Base-by-base conservation (phyloP, 2,888 invertebrate genomes). In the Chrysina gloriosa region DNA sequence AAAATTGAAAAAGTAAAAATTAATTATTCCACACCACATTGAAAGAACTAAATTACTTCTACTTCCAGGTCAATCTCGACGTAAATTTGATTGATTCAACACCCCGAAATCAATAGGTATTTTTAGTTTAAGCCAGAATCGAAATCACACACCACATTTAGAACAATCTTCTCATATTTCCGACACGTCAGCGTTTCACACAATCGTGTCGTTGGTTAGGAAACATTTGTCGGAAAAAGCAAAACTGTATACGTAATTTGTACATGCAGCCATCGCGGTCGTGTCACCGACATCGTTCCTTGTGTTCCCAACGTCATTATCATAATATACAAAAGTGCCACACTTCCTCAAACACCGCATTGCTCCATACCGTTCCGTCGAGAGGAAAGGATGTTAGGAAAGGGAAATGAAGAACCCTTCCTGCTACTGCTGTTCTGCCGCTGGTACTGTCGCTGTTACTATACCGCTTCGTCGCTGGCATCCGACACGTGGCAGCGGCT, bases 321-420 rank as follows among this genome's bases (percentile, higher is more conserved):
- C 36, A 67, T 61, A 67, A 67, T 58, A 61, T 67, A 67, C 67
- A 67, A 67, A 63, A 54, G 39, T 54, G 65, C 45, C 54, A 54
- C n/a, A 63, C 63, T 67, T 67, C 63, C 67, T 48, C 31, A 50
- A 67, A 67, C 48, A 58, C 39, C 58, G 58, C 25, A 36, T 39
- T 39, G 58, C 39, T 39, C 58, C 27, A 45, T 45, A 16, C 45
- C 42, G 42, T 27, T 14, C 58, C 9, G 23, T 45, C 29, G 58
- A 58, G 42, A 58, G 47, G 63, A 63, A 63, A 63, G 58, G 58
- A 58, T 58, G 58, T 58, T 50, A 39, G 58, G 36, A 58, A 58
- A 58, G 58, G 58, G 58, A 39, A 58, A 58, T 25, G 34, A 39
- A 39, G 50, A 50, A 36, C 58, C 58, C 36, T 54, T 54, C 54